These are phyloP conservation scores for Babyrousa celebensis DNA, from an alignment of 2,797 vertebrate genomes.

Conservation along the genomic window DNA sequence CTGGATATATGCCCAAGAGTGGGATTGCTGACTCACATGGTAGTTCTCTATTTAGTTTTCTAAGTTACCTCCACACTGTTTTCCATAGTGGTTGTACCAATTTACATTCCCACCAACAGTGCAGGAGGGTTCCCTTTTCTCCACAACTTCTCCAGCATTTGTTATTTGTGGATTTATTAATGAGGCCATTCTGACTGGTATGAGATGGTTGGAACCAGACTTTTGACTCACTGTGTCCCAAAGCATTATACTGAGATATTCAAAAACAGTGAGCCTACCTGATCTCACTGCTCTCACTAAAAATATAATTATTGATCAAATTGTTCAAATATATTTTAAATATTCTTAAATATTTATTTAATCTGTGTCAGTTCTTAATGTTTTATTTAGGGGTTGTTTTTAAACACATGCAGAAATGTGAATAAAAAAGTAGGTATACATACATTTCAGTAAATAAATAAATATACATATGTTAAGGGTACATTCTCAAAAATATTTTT, in stretches of 20 bases:
- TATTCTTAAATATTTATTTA: constrained; percentile 59
- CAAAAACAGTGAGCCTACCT: background rate
- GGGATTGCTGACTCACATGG: too few species aligned
- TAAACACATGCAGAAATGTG: constrained; percentile 4
- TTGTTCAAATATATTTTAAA: too few species aligned
- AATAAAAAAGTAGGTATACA: background rate
- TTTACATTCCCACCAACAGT: too few species aligned
- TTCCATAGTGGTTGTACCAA: too few species aligned
- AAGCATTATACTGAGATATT: background rate
- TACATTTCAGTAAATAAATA: background rate
- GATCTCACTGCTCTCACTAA: background rate
- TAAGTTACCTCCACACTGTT: too few species aligned
- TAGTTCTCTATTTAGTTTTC: too few species aligned
- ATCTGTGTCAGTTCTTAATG: constrained; percentile 11
- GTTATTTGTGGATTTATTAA: too few species aligned
- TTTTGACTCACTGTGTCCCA: background rate
- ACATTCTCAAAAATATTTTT: constrained; percentile 45
- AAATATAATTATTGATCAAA: constrained; percentile 37
- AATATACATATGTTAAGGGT: background rate
- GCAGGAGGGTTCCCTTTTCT: too few species aligned
- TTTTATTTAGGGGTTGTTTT: constrained; percentile 38
- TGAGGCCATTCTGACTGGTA: too few species aligned
- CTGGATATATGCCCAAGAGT: too few species aligned
- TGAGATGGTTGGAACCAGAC: background rate
- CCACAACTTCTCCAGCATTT: too few species aligned